Conservation (phyloP, 2,113 vertebrate genomes). For the Pygoscelis antarcticus region DNA sequence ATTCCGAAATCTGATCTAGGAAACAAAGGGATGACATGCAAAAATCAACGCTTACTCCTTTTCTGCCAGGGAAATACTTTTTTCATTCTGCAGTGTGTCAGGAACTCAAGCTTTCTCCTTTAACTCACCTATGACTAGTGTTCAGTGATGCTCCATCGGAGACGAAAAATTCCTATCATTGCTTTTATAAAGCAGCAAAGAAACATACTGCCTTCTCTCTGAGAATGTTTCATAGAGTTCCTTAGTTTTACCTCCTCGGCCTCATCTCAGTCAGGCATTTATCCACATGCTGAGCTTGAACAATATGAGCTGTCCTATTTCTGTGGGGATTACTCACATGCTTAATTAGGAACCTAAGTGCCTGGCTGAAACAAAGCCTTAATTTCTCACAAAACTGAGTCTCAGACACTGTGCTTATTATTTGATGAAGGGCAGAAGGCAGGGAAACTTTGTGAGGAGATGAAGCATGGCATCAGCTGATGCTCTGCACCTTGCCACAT, state of each 20-base stretch:
- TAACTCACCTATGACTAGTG: constrained; percentile 14
- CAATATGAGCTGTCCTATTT: constrained; percentile 33
- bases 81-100: neutral
- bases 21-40: neutral
- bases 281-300: neutral
- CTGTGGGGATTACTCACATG: constrained; percentile 22
- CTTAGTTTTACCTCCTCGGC: neutral
- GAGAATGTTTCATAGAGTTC: neutral
- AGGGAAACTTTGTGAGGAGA: neutral
- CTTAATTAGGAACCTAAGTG: constrained; percentile 51
- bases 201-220: neutral
- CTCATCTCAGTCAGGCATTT: constrained; percentile 3
- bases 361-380: constrained; percentile 24
- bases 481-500: neutral
- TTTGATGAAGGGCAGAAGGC: constrained; percentile 1
- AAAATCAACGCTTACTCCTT: constrained; percentile 7
- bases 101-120: neutral
- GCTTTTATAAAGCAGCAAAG: neutral
- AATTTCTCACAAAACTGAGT: constrained; percentile 18
- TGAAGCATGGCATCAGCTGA: constrained; percentile 38
- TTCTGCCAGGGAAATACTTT: neutral
- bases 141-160: neutral
- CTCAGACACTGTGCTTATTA: constrained; percentile 5
- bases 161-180: neutral
- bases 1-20: neutral